phyloP scores from a whole-genome alignment of 2,797 vertebrate species.

The Poeciliopsis presidionis region DNA sequence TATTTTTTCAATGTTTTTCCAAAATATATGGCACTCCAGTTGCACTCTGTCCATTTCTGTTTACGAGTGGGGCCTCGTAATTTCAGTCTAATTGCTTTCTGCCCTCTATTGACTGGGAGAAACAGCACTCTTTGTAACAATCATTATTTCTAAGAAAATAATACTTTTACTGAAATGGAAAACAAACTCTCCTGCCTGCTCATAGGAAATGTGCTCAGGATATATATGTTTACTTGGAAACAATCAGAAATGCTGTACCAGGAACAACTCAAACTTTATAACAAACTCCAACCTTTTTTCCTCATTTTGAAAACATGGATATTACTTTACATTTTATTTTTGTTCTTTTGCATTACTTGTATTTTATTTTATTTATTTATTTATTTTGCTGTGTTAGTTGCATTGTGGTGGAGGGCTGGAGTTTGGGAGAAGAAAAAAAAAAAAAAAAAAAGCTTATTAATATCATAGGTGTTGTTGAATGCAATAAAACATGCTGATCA shows the following conservation, averaged over 20 bases:
- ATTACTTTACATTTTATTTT: background rate
- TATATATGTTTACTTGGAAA: background rate
- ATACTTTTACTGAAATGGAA: background rate
- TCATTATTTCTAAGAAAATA: too few relatives aligned
- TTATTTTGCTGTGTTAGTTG: background rate
- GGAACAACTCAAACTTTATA: background rate
- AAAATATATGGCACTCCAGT: background rate
- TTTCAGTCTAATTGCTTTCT: too few relatives aligned
- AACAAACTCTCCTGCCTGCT: background rate
- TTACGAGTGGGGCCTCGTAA: background rate
- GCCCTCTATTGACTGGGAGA: too few relatives aligned
- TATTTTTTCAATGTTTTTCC: background rate
- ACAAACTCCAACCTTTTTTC: background rate
- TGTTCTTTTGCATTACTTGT: background rate
- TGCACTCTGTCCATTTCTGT: background rate
- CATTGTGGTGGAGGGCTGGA: background rate
- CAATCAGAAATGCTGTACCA: background rate
- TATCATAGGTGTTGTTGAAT: background rate
- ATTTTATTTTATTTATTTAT: background rate
- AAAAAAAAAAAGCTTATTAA: background rate
- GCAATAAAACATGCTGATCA: background rate
- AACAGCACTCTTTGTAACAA: too few relatives aligned
- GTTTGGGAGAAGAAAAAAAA: background rate
- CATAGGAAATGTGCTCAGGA: background rate
- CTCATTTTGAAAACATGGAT: background rate